Percentiles rank a stretch among this genome's conserved stretches.
Evolutionary conservation across 2,888 invertebrate species (phyloP).

Genomic region (Aleiodes testaceus): DNA sequence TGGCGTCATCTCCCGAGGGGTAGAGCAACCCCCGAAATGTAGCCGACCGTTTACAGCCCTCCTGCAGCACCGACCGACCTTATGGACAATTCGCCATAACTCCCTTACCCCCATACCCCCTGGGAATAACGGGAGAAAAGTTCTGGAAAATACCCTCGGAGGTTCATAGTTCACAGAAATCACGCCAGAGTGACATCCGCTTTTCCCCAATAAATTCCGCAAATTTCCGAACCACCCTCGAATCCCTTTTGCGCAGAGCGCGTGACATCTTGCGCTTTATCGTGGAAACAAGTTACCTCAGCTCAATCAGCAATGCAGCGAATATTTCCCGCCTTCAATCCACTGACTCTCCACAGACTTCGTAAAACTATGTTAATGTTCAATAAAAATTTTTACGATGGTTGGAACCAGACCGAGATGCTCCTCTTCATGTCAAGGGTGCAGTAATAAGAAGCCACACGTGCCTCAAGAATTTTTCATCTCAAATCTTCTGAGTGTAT

Average conservation of each 20-base stretch:
- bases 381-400: constrained; percentile 64
- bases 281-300: constrained; percentile 55
- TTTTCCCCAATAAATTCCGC: background rate
- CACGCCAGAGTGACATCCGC: constrained; percentile 61
- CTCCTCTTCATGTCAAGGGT: too few relatives aligned
- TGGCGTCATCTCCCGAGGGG: constrained; percentile 71
- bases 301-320: constrained; percentile 64
- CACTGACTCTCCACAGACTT: constrained; percentile 28
- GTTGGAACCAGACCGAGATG: too few relatives aligned
- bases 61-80: constrained; percentile 69
- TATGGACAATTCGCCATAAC: constrained; percentile 61
- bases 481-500: background rate
- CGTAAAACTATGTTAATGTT: constrained; percentile 56
- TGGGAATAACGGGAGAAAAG: constrained; percentile 50
- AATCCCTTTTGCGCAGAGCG: constrained; percentile 45
- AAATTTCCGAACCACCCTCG: too few relatives aligned
- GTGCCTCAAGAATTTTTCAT: background rate
- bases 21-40: constrained; percentile 54
- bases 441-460: too few relatives aligned
- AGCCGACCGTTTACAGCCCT: constrained; percentile 55
- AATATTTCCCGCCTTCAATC: constrained; percentile 25
- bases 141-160: constrained; percentile 65
- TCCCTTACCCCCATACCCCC: constrained; percentile 64
- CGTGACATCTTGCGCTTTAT: constrained; percentile 62
- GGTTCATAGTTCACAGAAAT: constrained; percentile 68